Conservation (phyloP, 2,888 invertebrate genomes). For the Nemotelus pantherinus region DNA sequence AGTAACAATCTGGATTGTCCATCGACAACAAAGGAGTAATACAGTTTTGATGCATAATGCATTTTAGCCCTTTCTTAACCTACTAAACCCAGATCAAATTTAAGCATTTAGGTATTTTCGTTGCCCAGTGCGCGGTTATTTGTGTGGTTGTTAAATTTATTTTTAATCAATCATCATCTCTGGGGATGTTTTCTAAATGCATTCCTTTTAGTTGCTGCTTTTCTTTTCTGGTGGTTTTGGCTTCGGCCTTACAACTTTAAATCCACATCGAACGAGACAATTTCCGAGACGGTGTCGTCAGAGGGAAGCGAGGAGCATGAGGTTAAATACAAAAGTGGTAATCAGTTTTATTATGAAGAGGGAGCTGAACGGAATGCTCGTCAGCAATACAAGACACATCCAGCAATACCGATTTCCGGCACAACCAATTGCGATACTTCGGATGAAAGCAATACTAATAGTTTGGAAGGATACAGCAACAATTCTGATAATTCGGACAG, state of each 20-base stretch:
- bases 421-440: slow-evolving; percentile 47
- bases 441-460: slow-evolving; percentile 43
- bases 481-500: slow-evolving; percentile 26
- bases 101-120: too few relatives aligned
- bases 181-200: background rate
- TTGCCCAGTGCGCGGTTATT: too few relatives aligned
- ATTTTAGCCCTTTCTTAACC: background rate
- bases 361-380: slow-evolving; percentile 19
- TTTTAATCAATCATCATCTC: background rate
- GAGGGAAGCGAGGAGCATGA: slow-evolving; percentile 35
- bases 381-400: slow-evolving; percentile 42
- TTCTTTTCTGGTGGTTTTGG: slow-evolving; percentile 43
- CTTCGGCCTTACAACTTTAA: slow-evolving; percentile 29
- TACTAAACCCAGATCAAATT: background rate
- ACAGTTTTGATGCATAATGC: background rate
- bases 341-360: slow-evolving; percentile 41
- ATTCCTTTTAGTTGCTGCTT: background rate
- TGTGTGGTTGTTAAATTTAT: too few relatives aligned
- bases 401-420: slow-evolving; percentile 45
- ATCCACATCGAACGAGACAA: slow-evolving; percentile 11
- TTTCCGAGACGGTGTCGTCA: slow-evolving; percentile 20
- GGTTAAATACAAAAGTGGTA: slow-evolving; percentile 17
- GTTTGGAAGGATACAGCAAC: slow-evolving; percentile 28
- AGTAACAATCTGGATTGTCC: too few relatives aligned
- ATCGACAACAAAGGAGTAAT: background rate